phyloP scores from a whole-genome alignment of 2,888 invertebrate species.

The Drosophila falleni region DNA sequence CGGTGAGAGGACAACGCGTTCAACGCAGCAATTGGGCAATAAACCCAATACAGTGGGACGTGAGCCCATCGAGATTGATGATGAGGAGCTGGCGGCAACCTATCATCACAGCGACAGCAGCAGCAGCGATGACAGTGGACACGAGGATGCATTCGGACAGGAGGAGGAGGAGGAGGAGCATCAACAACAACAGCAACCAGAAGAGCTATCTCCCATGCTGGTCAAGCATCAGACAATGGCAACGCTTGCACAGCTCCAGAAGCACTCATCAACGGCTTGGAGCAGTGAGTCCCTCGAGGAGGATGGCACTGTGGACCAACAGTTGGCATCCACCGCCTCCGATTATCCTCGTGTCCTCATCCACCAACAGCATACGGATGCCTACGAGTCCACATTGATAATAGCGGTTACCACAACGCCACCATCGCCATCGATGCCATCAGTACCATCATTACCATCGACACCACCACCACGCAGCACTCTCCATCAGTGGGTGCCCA shows the following conservation, averaged over 20 bases:
- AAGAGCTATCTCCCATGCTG: slow-evolving; percentile 6
- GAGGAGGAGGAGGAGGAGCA: slow-evolving; percentile 5
- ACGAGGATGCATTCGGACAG: slow-evolving; percentile 51
- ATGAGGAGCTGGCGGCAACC: slow-evolving; percentile 65
- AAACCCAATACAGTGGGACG: slow-evolving; percentile 52
- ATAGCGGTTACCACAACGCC: slow-evolving; percentile 81
- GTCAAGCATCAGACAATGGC: slow-evolving; percentile 50
- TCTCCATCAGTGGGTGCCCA: slow-evolving; percentile 72
- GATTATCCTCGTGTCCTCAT: slow-evolving; percentile 82
- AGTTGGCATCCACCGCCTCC: slow-evolving; percentile 24
- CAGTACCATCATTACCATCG: slow-evolving; percentile 19
- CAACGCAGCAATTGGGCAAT: slow-evolving; percentile 9
- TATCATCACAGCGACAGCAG: slow-evolving; percentile 69
- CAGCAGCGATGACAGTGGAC: slow-evolving; percentile 49
- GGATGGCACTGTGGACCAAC: slow-evolving; percentile 38
- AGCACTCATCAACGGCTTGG: slow-evolving; percentile 68
- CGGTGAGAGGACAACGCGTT: background rate
- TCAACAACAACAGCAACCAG: background rate
- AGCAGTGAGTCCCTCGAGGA: slow-evolving; percentile 78
- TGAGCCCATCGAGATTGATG: slow-evolving; percentile 61
- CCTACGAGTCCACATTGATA: slow-evolving; percentile 82
- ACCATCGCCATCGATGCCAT: slow-evolving; percentile 23
- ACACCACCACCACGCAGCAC: slow-evolving; percentile 24
- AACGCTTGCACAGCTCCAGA: slow-evolving; percentile 42
- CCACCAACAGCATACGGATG: slow-evolving; percentile 82